Evolutionary conservation across 2,888 invertebrate species (phyloP), one percentile per base, ranked within the genome.

Genomic region (Tolmerus cingulatus): DNA sequence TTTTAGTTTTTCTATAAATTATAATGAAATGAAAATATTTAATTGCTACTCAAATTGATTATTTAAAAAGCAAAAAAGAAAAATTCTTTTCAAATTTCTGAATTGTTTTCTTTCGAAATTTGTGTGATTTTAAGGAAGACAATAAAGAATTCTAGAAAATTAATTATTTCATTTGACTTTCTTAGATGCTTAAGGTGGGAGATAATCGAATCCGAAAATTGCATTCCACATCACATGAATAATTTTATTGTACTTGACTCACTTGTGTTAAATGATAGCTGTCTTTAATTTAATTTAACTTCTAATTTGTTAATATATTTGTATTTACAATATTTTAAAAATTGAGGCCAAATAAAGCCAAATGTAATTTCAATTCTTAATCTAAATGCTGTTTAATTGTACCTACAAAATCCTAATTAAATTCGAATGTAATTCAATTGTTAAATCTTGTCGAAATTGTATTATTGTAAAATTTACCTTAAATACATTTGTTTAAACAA

Each of bases 301-400:
- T 66, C 55, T 19, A 19, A 66, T 23, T 66, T 66, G 27, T 66
- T 66, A 66, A 19, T 66, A 23, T 66, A 66, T 66, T 23, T 66
- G 14, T 27, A 66, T 43, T 43, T 78, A 16, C 14, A 78, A 78
- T 79, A 79, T 79, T 27, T 79, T 79, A 23, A 30, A 46, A 16
- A 79, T 51, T 27, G 16, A 79, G 74, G 40, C 76, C 74, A 23
- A 74, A 55, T 66, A 85, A 34, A 85, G 19, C 43, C 57, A 86
- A 86, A 8, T 76, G 74, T 76, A 66, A 76, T 74, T 84, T 74
- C 74, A 76, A 86, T 34, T 74, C 34, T 86, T 51, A 86, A 55
- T 74, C 86, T 43, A n/a, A 85, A 74, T 27, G n/a, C 43, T 74
- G 85, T 85, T 85, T 85, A 23, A 85, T 37, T 85, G 40, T 66